phyloP scores from a whole-genome alignment of 2,113 vertebrate genomes.

The Callithrix jacchus region DNA sequence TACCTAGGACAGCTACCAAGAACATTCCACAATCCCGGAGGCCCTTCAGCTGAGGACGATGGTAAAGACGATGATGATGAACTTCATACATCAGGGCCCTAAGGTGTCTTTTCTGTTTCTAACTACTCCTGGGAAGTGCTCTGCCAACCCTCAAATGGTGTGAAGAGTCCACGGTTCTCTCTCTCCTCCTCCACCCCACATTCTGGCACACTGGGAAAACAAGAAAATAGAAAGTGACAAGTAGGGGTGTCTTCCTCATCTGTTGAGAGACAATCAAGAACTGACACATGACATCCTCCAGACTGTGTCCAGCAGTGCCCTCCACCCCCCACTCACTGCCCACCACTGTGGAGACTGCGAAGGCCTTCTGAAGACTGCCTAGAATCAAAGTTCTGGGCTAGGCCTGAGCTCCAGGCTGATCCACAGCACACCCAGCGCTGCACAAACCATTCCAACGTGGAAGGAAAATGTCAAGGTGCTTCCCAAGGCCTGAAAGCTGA shows the following conservation, averaged over 20 bases:
- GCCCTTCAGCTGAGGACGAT: not conserved
- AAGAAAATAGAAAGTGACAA: not conserved
- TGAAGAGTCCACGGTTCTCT: not conserved
- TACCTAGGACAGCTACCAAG: not conserved
- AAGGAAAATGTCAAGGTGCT: not conserved
- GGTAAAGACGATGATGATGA: not conserved
- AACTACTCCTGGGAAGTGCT: not conserved
- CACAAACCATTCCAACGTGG: not conserved
- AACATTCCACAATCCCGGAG: not conserved
- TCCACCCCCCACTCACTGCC: not conserved
- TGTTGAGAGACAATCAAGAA: not conserved
- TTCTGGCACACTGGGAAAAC: not conserved
- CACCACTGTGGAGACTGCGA: too few species aligned
- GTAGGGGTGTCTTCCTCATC: not conserved
- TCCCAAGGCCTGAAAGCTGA: not conserved
- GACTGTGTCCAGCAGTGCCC: not conserved
- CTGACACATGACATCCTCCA: not conserved
- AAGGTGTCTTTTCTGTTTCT: not conserved
- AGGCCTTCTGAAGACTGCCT: too few species aligned
- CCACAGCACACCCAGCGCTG: fast-evolving
- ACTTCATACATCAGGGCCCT: not conserved
- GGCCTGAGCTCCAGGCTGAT: too few species aligned
- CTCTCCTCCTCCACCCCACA: not conserved
- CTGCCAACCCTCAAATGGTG: not conserved
- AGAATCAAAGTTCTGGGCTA: not conserved